Conservation (phyloP, 1,140 invertebrate genomes). For the Drosophila mayri region DNA sequence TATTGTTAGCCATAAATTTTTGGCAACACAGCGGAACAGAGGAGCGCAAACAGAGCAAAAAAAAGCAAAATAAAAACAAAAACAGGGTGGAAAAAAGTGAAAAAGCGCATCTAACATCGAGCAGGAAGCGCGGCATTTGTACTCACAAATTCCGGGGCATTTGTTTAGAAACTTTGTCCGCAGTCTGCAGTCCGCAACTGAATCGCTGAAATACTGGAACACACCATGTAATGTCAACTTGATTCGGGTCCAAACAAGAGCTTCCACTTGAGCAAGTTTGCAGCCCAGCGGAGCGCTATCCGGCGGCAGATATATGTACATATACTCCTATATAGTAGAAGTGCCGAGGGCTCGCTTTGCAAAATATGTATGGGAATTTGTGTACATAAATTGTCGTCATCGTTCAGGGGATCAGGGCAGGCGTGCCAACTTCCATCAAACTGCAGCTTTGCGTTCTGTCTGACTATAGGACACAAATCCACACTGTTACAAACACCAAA, state of each 20-base stretch:
- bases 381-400: slow-evolving; percentile 48
- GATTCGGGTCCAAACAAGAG: slow-evolving; percentile 47
- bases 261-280: slow-evolving; percentile 53
- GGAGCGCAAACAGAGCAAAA: slow-evolving; percentile 2
- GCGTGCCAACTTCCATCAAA: slow-evolving; percentile 31
- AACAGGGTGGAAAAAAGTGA: slow-evolving; percentile 5
- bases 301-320: slow-evolving; percentile 11
- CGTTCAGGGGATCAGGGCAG: slow-evolving; percentile 44
- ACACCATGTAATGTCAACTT: slow-evolving; percentile 60
- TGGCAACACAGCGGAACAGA: slow-evolving; percentile 60
- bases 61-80: neutral
- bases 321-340: neutral
- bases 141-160: slow-evolving; percentile 62
- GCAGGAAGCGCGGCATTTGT: slow-evolving; percentile 56
- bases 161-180: slow-evolving; percentile 66
- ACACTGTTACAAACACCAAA: slow-evolving; percentile 13
- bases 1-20: slow-evolving; percentile 78
- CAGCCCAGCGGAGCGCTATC: slow-evolving; percentile 37
- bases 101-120: slow-evolving; percentile 34
- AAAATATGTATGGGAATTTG: slow-evolving; percentile 47
- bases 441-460: slow-evolving; percentile 8
- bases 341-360: slow-evolving; percentile 8
- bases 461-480: slow-evolving; percentile 1
- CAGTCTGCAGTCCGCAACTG: slow-evolving; percentile 10
- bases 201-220: slow-evolving; percentile 21